Evolutionary conservation across 2,797 vertebrate species (phyloP).

Genomic region (Craterocephalus amniculus): DNA sequence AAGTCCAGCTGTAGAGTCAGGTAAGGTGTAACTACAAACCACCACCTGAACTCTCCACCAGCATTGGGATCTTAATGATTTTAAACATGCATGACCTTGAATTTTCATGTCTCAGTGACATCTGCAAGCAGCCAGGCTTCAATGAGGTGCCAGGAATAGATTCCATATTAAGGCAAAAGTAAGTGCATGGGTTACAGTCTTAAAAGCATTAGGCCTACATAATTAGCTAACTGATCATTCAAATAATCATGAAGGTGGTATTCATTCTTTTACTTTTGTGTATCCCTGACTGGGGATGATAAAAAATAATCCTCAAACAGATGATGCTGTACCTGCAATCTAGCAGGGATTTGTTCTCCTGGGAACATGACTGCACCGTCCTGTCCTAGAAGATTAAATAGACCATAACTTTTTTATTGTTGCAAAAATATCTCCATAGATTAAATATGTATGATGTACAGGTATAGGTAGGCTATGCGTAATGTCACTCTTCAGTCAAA

Average conservation of each 20-base stretch:
- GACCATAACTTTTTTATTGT: conserved; percentile 74
- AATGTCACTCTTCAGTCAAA: conserved; percentile 19
- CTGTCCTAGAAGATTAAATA: conserved; percentile 57
- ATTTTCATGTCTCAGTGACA: conserved; percentile 34
- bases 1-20: not conserved
- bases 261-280: not conserved
- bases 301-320: conserved; percentile 2
- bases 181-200: not conserved
- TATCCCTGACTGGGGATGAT: not conserved
- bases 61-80: not conserved
- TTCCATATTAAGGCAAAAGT: conserved; percentile 1
- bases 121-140: conserved; percentile 32
- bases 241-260: not conserved
- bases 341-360: conserved; percentile 23
- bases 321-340: conserved; percentile 24
- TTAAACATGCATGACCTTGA: conserved; percentile 6
- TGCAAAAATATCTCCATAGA: conserved; percentile 66
- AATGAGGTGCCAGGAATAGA: conserved; percentile 39
- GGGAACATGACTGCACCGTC: conserved; percentile 22
- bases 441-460: conserved; percentile 58
- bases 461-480: conserved; percentile 26
- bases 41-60: not conserved
- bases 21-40: not conserved
- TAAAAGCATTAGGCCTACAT: not conserved
- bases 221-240: not conserved